Evolutionary conservation across 1,140 invertebrate species (phyloP).

Genomic region (Asbolus verrucosus): DNA sequence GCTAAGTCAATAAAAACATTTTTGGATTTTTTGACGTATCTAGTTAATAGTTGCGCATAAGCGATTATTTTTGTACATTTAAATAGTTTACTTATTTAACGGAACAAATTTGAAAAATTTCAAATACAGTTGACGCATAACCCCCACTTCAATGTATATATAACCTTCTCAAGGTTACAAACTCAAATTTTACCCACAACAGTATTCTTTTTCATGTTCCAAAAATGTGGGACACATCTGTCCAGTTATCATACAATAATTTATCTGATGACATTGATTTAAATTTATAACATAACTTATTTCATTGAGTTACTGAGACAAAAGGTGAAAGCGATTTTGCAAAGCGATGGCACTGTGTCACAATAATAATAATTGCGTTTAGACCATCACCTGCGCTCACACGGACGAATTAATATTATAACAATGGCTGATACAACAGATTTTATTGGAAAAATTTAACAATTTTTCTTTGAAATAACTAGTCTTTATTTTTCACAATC

Average conservation of each 20-base stretch:
- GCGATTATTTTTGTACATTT: no score
- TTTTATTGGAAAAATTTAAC: no score
- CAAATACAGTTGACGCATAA: background rate
- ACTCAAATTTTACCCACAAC: conserved; percentile 27
- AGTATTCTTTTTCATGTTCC: background rate
- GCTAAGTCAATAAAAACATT: no score
- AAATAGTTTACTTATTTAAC: no score
- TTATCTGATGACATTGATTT: conserved; percentile 33
- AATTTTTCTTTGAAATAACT: no score
- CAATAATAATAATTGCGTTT: conserved; percentile 24
- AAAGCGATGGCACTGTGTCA: conserved; percentile 6
- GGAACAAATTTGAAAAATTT: conserved; percentile 29
- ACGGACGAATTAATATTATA: conserved; percentile 3
- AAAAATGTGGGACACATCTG: conserved; percentile 36
- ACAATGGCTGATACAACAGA: no score
- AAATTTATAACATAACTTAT: conserved; percentile 27
- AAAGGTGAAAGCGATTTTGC: conserved; percentile 36
- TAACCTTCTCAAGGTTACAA: conserved; percentile 25
- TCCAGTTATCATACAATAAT: conserved; percentile 34
- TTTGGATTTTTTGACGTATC: no score
- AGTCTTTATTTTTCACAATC: no score
- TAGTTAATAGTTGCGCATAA: no score
- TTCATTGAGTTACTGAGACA: background rate
- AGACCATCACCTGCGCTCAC: conserved; percentile 10
- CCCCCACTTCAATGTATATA: background rate